These are phyloP conservation scores for Gymnopithys bicolor DNA, from an alignment of 2,797 vertebrate genomes.

Conservation along the genomic window DNA sequence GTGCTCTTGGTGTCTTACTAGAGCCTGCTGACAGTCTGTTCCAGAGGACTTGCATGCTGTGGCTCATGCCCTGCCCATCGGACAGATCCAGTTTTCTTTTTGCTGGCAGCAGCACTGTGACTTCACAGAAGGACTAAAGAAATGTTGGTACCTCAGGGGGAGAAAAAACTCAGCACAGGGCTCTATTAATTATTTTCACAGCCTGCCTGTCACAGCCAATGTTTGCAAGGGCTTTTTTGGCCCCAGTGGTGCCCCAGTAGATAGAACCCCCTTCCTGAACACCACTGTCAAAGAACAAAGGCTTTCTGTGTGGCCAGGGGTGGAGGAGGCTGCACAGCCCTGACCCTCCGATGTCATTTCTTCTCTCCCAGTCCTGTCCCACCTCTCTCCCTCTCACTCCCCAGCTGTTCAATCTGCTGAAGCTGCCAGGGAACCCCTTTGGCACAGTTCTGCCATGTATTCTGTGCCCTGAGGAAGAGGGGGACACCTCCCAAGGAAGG, in stretches of 20 bases:
- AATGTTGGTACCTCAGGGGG: neutral
- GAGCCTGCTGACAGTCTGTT: neutral
- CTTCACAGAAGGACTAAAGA: neutral
- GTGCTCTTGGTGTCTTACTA: neutral
- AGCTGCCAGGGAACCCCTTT: neutral
- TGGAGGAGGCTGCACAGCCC: neutral
- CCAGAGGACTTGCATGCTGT: neutral
- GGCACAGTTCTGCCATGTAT: neutral
- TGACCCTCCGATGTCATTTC: neutral
- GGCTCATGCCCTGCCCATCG: neutral
- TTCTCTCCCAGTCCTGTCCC: neutral
- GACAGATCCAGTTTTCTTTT: neutral
- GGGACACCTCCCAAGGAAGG: neutral
- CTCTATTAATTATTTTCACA: neutral
- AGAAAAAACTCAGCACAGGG: neutral
- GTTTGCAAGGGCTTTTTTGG: neutral
- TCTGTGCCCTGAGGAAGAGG: neutral
- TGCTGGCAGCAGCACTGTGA: neutral
- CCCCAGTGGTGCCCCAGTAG: rapidly evolving
- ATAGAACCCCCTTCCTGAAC: neutral
- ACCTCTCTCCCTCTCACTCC: neutral
- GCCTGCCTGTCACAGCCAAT: neutral
- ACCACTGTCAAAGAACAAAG: neutral
- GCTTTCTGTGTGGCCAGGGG: neutral
- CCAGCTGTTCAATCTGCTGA: neutral